Conservation (phyloP, 1,140 invertebrate genomes). For the Drosophila nannoptera region DNA sequence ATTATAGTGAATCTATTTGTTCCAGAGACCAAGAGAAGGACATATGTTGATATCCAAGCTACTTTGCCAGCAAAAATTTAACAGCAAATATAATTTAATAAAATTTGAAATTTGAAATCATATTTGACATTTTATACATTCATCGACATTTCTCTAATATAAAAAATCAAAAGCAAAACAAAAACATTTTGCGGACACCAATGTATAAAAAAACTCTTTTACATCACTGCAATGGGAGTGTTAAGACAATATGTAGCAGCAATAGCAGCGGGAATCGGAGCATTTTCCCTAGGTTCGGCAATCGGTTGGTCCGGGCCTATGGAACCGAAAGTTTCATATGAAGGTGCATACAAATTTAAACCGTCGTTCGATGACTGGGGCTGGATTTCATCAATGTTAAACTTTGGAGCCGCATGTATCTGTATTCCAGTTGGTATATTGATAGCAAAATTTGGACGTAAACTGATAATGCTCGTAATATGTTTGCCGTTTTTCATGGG, state of each 20-base stretch:
- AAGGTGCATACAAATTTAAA: conserved; percentile 21
- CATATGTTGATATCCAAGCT: not conserved
- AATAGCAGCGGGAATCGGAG: conserved; percentile 80
- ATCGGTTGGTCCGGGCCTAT: conserved; percentile 86
- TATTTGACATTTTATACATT: no score
- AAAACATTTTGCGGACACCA: no score
- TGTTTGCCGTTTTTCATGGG: conserved; percentile 83
- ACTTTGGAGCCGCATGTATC: conserved; percentile 80
- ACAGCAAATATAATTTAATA: no score
- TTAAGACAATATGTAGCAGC: conserved; percentile 52
- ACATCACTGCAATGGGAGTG: no score
- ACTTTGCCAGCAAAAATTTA: no score
- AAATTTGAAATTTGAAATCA: no score
- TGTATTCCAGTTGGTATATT: conserved; percentile 83
- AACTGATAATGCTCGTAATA: conserved; percentile 82
- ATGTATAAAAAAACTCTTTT: no score
- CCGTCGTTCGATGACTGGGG: conserved; percentile 33
- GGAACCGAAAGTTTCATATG: conserved; percentile 57
- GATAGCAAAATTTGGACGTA: conserved; percentile 84
- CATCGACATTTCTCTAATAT: no score
- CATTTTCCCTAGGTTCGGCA: conserved; percentile 81
- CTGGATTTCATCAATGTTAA: conserved; percentile 47
- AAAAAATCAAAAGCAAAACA: no score
- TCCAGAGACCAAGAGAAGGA: conserved; percentile 8
- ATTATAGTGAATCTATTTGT: conserved; percentile 8